Conservation (phyloP, 2,797 vertebrate genomes). For the Coregonus ussuriensis region DNA sequence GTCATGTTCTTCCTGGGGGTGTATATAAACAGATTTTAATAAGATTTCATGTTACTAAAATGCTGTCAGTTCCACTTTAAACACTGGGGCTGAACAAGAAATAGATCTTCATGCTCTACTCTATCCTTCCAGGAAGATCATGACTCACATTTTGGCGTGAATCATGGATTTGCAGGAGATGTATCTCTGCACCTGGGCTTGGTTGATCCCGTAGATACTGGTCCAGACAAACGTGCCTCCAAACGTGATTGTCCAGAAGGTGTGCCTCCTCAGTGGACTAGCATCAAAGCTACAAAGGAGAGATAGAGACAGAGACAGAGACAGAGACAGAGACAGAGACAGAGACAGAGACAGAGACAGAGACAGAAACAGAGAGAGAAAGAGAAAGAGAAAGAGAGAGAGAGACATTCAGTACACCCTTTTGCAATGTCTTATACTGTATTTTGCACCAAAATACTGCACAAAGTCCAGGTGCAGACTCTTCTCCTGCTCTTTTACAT, state of each 20-base stretch:
- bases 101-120: neutral
- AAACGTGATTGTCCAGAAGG: constrained; percentile 90
- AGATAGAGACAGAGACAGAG: neutral
- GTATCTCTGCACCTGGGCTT: constrained; percentile 95
- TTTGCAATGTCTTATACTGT: neutral
- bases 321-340: constrained; percentile 13
- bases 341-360: constrained; percentile 19
- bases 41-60: no score
- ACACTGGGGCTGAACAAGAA: neutral
- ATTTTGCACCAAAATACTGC: neutral
- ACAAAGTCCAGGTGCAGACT: neutral
- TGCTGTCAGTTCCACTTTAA: no score
- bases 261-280: constrained; percentile 88
- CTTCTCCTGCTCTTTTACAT: neutral
- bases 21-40: no score
- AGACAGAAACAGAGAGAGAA: neutral
- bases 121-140: neutral
- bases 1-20: no score
- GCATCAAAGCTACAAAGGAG: constrained; percentile 81
- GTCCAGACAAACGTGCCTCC: constrained; percentile 90
- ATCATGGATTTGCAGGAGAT: constrained; percentile 89
- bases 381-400: neutral
- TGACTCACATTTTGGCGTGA: constrained; percentile 91
- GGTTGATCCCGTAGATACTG: constrained; percentile 88
- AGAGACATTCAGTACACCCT: no score